Evolutionary conservation across 2,888 invertebrate genomes (phyloP).

Genomic region (Xylocampa areola): DNA sequence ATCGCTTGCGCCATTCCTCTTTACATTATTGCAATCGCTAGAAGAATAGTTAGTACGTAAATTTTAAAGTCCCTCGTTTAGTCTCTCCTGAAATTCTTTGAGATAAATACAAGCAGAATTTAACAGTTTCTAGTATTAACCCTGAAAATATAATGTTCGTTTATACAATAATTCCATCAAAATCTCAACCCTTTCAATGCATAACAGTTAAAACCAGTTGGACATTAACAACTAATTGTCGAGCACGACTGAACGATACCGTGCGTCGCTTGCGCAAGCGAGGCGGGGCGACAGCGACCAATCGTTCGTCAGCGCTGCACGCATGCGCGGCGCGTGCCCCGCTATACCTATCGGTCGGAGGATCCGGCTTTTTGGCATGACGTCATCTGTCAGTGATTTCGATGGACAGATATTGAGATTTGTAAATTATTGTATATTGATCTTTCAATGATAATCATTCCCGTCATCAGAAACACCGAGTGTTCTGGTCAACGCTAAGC

Average conservation of each 20-base stretch:
- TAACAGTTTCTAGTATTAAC: no score
- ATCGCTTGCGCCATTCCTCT: no score
- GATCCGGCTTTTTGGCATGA: slow-evolving; percentile 59
- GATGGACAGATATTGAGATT: slow-evolving; percentile 17
- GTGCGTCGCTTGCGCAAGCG: slow-evolving; percentile 66
- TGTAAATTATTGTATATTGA: not conserved
- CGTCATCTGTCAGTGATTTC: slow-evolving; percentile 49
- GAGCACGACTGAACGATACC: slow-evolving; percentile 52
- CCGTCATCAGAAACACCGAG: no score
- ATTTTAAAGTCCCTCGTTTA: no score
- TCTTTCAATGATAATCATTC: no score
- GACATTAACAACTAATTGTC: slow-evolving; percentile 56
- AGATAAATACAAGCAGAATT: no score
- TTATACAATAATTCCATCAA: slow-evolving; percentile 4
- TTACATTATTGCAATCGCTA: no score
- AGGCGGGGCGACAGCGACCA: slow-evolving; percentile 83
- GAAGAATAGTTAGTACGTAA: no score
- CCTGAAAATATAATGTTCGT: no score
- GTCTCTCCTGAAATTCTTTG: no score
- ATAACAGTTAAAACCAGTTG: slow-evolving; percentile 34
- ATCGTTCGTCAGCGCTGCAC: slow-evolving; percentile 74
- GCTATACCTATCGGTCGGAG: slow-evolving; percentile 62
- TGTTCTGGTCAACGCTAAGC: no score
- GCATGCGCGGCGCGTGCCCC: slow-evolving; percentile 69
- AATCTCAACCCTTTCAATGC: slow-evolving; percentile 16